A percentile compares a stretch with the other conserved stretches of the same genome.
Conservation (phyloP, 2,888 invertebrate species). For the Ectemnius cavifrons region DNA sequence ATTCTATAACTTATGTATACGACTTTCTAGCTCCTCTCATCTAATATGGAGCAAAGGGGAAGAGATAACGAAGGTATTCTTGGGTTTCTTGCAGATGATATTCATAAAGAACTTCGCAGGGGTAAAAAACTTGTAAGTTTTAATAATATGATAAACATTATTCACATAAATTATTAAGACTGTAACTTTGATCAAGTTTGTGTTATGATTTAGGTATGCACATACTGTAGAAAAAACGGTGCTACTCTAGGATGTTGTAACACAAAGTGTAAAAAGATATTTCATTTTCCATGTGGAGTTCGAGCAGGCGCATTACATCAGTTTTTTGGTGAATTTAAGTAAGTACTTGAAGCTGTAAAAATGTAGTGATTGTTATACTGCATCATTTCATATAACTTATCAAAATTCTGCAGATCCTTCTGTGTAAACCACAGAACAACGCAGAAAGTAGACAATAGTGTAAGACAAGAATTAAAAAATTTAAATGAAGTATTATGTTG, state of each 20-base stretch:
- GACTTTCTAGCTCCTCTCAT: constrained; percentile 83
- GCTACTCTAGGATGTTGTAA: constrained; percentile 88
- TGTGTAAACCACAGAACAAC: constrained; percentile 82
- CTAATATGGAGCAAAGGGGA: constrained; percentile 85
- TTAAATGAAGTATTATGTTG: constrained; percentile 79
- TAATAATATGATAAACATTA: not conserved
- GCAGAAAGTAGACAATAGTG: constrained; percentile 77
- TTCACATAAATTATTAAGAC: not conserved
- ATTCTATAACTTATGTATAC: not conserved
- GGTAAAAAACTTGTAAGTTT: constrained; percentile 83
- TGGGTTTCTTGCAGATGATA: constrained; percentile 86
- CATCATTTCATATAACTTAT: no score
- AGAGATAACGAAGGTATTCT: constrained; percentile 84
- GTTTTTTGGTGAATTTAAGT: constrained; percentile 82
- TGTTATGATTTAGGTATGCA: constrained; percentile 81
- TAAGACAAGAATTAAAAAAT: constrained; percentile 57
- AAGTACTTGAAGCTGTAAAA: constrained; percentile 34
- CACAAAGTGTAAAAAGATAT: constrained; percentile 82
- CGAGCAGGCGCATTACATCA: constrained; percentile 82
- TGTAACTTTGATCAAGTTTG: not conserved
- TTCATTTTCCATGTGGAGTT: constrained; percentile 88
- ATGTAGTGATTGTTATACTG: no score
- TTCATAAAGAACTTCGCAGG: constrained; percentile 83
- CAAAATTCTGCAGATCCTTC: constrained; percentile 80
- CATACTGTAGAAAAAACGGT: constrained; percentile 82